Conservation (phyloP, 2,888 invertebrate species). For the Acleris holmiana region DNA sequence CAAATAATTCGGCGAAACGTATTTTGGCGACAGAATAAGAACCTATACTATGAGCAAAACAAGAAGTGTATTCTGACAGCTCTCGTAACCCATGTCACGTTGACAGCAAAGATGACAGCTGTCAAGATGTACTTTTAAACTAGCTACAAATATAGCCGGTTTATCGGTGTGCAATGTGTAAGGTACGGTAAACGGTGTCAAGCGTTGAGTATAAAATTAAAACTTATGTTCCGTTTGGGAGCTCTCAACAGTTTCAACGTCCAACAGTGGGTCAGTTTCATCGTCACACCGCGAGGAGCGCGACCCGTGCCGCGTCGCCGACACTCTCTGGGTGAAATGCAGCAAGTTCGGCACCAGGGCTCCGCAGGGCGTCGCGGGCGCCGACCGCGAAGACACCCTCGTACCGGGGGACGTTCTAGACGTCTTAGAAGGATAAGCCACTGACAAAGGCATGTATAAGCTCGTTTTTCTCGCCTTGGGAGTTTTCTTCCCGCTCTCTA, state of each 20-base stretch:
- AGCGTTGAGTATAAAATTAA: constrained; percentile 48
- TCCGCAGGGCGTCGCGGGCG: constrained; percentile 91
- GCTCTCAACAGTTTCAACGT: constrained; percentile 75
- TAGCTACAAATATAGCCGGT: too few species aligned
- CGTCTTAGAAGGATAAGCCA: constrained; percentile 63
- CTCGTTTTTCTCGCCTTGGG: constrained; percentile 85
- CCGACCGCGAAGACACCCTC: constrained; percentile 89
- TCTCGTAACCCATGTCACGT: too few species aligned
- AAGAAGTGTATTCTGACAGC: too few species aligned
- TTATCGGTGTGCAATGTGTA: constrained; percentile 8
- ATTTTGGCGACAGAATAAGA: too few species aligned
- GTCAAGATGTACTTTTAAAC: too few species aligned
- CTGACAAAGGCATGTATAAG: constrained; percentile 86
- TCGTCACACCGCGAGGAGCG: constrained; percentile 74
- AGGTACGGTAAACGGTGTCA: constrained; percentile 12
- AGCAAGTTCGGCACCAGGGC: constrained; percentile 87
- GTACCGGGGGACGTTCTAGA: constrained; percentile 69
- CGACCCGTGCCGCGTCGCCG: constrained; percentile 78
- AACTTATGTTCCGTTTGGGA: constrained; percentile 70
- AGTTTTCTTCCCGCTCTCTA: constrained; percentile 62
- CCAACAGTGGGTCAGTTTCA: constrained; percentile 86
- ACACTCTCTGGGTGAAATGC: constrained; percentile 84
- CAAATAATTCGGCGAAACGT: too few species aligned
- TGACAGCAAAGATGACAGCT: too few species aligned
- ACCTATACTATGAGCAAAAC: too few species aligned